Evolutionary conservation across 2,797 vertebrate species (phyloP).

Genomic region (Halcyon leucocephala): DNA sequence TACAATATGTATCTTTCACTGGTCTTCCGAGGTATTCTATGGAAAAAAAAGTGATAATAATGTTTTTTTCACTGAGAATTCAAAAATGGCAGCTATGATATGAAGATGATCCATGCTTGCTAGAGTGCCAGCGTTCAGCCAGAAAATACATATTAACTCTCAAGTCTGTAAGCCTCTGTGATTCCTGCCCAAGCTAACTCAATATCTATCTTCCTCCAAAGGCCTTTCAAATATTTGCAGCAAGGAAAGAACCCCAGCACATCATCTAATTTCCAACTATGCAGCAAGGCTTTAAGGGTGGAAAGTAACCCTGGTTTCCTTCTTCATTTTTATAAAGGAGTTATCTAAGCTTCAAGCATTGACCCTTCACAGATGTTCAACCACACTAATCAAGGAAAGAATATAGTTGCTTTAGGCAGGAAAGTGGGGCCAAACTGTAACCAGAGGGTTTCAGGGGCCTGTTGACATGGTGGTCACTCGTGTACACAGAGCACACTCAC

Average conservation of each 20-base stretch:
- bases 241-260: background rate
- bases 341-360: background rate
- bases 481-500: rapidly evolving
- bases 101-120: background rate
- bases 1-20: background rate
- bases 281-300: background rate
- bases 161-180: background rate
- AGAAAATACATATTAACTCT: background rate
- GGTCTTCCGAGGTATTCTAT: background rate
- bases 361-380: background rate
- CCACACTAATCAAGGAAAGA: background rate
- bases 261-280: background rate
- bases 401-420: background rate
- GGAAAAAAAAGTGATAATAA: background rate
- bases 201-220: background rate
- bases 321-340: background rate
- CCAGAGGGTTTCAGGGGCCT: background rate
- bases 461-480: rapidly evolving
- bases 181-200: background rate
- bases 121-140: background rate
- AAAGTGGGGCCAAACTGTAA: background rate
- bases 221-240: background rate
- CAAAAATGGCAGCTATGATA: background rate
- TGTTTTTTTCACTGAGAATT: background rate
- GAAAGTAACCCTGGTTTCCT: background rate